Conservation (phyloP, 2,888 invertebrate genomes). For the Hypsopygia costalis region DNA sequence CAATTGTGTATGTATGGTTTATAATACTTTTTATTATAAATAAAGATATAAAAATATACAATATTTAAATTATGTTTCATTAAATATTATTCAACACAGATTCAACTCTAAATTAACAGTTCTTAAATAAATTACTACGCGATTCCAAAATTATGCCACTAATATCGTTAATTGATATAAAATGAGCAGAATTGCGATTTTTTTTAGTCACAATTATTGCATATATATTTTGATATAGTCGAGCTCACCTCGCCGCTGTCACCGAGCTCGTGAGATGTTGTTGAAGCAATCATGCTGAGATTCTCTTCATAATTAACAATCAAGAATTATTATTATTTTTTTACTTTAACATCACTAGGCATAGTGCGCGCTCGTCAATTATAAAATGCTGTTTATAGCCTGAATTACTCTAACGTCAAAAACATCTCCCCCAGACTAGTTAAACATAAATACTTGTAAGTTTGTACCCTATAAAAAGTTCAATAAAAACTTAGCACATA, state of each 20-base stretch:
- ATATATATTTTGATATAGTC: slow-evolving; percentile 23
- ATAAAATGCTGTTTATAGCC: slow-evolving; percentile 18
- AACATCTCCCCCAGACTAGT: slow-evolving; percentile 50
- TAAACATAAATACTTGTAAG: slow-evolving; percentile 60
- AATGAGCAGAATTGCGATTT: slow-evolving; percentile 30
- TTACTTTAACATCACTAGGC: slow-evolving; percentile 18
- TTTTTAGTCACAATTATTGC: slow-evolving; percentile 21
- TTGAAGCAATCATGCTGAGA: slow-evolving; percentile 44
- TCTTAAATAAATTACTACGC: slow-evolving; percentile 43
- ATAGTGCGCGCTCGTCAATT: slow-evolving; percentile 18
- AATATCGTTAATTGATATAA: slow-evolving; percentile 25
- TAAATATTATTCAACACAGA: slow-evolving; percentile 68
- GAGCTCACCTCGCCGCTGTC: slow-evolving; percentile 24
- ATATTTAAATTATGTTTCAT: slow-evolving; percentile 56
- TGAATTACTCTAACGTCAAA: slow-evolving; percentile 29
- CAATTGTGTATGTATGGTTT: slow-evolving; percentile 46
- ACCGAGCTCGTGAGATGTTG: slow-evolving; percentile 23
- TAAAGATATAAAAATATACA: slow-evolving; percentile 74
- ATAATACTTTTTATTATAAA: slow-evolving; percentile 71
- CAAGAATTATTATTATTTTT: slow-evolving; percentile 19
- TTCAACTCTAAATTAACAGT: slow-evolving; percentile 63
- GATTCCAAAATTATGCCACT: slow-evolving; percentile 24
- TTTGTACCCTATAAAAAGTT: slow-evolving; percentile 60
- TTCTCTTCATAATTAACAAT: slow-evolving; percentile 36
- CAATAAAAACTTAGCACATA: slow-evolving; percentile 51